Percentiles rank a stretch among this genome's conserved stretches.
These are phyloP conservation scores for Sinocyclocheilus anophthalmus DNA, from an alignment of 2,113 vertebrate genomes.

Conservation along the genomic window DNA sequence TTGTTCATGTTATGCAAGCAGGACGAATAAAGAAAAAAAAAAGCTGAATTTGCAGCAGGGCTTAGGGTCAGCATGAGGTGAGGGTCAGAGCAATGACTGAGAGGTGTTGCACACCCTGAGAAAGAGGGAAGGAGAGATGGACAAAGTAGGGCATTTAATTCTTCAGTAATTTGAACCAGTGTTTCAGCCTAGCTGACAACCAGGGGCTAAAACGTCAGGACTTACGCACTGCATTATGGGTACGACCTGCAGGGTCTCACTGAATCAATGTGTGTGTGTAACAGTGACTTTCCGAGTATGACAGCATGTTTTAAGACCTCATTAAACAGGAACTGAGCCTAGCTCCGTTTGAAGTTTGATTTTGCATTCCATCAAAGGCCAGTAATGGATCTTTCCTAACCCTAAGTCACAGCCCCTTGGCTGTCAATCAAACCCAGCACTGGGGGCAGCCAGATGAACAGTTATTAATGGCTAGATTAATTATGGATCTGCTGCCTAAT, in stretches of 20 bases:
- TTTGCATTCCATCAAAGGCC: conserved; percentile 25
- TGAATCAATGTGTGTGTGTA: background rate
- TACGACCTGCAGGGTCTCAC: background rate
- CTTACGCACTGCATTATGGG: conserved; percentile 15
- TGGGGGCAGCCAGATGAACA: conserved; percentile 9
- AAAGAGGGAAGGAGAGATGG: background rate
- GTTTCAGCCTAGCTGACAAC: conserved; percentile 1
- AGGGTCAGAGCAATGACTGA: background rate
- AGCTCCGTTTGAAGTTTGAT: conserved; percentile 5
- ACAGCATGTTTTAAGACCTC: conserved; percentile 11
- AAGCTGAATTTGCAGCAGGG: background rate
- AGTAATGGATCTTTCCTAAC: conserved; percentile 23
- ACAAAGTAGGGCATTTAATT: background rate
- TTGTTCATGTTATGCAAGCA: background rate
- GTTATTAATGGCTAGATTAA: conserved; percentile 67
- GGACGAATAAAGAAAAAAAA: background rate
- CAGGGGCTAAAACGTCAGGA: background rate
- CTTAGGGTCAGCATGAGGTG: background rate
- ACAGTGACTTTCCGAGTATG: background rate
- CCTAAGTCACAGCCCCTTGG: conserved; percentile 22
- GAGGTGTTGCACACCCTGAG: background rate
- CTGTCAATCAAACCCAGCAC: conserved; percentile 33
- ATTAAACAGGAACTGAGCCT: conserved; percentile 32
- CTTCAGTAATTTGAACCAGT: background rate
- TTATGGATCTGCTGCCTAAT: conserved; percentile 68